Evolutionary conservation across 2,113 vertebrate genomes (phyloP), one percentile per base, ranked within the genome.

Genomic region (Myiopsitta monachus): DNA sequence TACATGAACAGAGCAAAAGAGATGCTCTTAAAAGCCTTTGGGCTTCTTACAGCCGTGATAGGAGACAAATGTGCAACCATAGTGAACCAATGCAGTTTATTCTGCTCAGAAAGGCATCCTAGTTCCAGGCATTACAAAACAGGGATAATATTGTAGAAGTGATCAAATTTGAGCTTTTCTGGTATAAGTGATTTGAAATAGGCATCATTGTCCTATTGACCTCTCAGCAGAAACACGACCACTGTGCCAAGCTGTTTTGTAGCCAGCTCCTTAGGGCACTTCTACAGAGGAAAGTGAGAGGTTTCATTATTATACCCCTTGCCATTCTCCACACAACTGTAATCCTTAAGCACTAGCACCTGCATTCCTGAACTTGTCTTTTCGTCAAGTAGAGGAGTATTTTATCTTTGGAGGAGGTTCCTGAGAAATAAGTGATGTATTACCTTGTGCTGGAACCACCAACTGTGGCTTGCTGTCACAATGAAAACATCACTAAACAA

Each of bases 371-470:
- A 94, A 73, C 54, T 59, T 95, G 44, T 70, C 44, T 87, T 64
- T 92, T 44, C 68, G 81, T 52, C 93, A 90, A n/a, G 64, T 72
- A 28, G 79, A 83, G 59, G 69, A 16, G 43, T 87, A 83, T 69
- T 94, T 68, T 94, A 51, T 96, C 89, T 88, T 87, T 90, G 92
- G 67, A 83, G 80, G 64, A 83, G 49, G 75, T 70, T 89, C 41
- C 73, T 88, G n/a, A 61, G 70, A 74, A 94, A 76, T 94, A 77
- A 63, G 41, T 94, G 44, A 24, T 18, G 23, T 43, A 52, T 55
- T 75, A 47, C 83, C 68, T 87, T 44, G 44, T 69, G 22, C 72
- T 84, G 67, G 62, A 94, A 31, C 69, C 72, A 49, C 49, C 23
- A 64, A 55, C 4, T 3, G 49, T 80, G 39, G 57, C 83, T 90